A percentile compares a stretch with the other conserved stretches of the same genome.
Evolutionary conservation across 2,113 vertebrate genomes (phyloP).

Genomic region (Benitochromis conjunctus): DNA sequence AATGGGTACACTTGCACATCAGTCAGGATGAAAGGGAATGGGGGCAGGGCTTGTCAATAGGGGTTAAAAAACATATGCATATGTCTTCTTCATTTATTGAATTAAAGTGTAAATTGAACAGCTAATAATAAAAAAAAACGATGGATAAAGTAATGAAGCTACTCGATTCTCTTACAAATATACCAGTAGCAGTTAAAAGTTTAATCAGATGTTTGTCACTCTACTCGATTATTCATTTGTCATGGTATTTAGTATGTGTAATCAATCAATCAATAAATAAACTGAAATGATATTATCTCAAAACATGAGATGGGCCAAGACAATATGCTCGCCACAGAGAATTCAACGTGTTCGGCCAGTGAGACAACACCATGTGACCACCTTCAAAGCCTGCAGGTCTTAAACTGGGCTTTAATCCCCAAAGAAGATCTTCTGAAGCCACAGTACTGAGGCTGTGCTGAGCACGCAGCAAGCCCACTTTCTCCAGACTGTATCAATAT

Average conservation of each 20-base stretch:
- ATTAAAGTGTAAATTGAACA: neutral
- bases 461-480: neutral
- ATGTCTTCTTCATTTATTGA: neutral
- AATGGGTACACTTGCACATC: neutral
- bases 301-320: neutral
- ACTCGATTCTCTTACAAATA: neutral
- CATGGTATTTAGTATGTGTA: neutral
- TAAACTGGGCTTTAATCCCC: slow-evolving; percentile 10
- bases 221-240: neutral
- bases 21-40: neutral
- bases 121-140: neutral
- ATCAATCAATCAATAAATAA: neutral
- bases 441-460: neutral
- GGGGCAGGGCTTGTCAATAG: neutral
- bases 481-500: slow-evolving; percentile 48
- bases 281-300: neutral
- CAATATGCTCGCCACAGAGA: neutral
- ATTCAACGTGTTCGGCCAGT: neutral
- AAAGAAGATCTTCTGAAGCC: neutral
- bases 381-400: slow-evolving; percentile 7
- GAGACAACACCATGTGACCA: neutral
- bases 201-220: neutral
- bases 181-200: neutral
- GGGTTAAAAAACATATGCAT: neutral
- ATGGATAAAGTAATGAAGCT: neutral